Conservation (phyloP, 2,888 invertebrate genomes). For the Perdita meconis region DNA sequence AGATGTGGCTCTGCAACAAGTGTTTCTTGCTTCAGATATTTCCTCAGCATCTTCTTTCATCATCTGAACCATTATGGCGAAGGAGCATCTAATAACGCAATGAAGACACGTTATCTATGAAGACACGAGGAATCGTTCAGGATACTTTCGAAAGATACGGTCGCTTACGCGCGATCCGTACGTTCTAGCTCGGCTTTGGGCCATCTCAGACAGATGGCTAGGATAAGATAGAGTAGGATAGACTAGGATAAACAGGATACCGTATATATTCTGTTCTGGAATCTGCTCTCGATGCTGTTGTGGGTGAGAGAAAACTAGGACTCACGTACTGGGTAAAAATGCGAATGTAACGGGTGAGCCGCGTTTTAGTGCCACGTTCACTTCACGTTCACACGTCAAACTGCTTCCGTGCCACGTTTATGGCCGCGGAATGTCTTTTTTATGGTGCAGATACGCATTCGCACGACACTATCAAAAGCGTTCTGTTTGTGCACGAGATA, state of each 20-base stretch:
- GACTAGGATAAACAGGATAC: slow-evolving; percentile 52
- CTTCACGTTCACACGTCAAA: slow-evolving; percentile 34
- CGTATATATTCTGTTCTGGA: slow-evolving; percentile 69
- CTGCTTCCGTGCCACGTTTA: slow-evolving; percentile 18
- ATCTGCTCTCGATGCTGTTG: slow-evolving; percentile 72
- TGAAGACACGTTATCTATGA: slow-evolving; percentile 11
- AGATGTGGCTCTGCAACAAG: not conserved
- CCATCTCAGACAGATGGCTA: slow-evolving; percentile 66
- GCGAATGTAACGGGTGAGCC: slow-evolving; percentile 69
- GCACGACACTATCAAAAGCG: not conserved
- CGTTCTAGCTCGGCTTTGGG: slow-evolving; percentile 32
- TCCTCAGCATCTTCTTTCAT: slow-evolving; percentile 2
- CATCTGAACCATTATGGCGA: not conserved
- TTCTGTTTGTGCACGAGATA: not conserved
- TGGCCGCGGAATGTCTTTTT: slow-evolving; percentile 11
- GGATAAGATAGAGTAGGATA: slow-evolving; percentile 54
- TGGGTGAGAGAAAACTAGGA: slow-evolving; percentile 76
- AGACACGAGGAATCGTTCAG: slow-evolving; percentile 35
- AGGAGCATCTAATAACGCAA: slow-evolving; percentile 3
- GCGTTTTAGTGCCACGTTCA: slow-evolving; percentile 42
- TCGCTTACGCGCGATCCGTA: slow-evolving; percentile 34
- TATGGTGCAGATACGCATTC: not conserved
- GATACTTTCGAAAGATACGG: slow-evolving; percentile 41
- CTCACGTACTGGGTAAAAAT: slow-evolving; percentile 71
- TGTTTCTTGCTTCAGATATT: not conserved